phyloP scores from a whole-genome alignment of 2,113 vertebrate genomes.

The Syrrhaptes paradoxus region DNA sequence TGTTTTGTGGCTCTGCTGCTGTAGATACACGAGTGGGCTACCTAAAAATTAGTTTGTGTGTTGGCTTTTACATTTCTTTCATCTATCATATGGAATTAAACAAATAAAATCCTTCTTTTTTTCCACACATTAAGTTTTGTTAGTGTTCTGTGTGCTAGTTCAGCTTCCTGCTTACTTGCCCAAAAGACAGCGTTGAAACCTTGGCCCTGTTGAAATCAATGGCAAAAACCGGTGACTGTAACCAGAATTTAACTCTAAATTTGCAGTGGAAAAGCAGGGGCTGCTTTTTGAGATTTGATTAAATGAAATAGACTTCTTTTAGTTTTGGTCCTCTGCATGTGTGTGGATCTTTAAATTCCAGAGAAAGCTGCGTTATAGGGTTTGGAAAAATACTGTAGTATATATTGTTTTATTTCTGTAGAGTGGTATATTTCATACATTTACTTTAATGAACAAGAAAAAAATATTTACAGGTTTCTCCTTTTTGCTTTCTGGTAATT shows the following conservation, averaged over 20 bases:
- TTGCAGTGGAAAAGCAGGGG: not conserved
- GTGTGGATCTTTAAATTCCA: not conserved
- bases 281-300: not conserved
- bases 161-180: not conserved
- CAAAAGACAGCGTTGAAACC: not conserved
- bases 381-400: not conserved
- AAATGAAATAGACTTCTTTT: not conserved
- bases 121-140: not conserved
- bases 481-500: not conserved
- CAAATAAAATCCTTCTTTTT: not conserved
- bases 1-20: not conserved
- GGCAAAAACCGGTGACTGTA: not conserved
- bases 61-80: not conserved
- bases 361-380: not conserved
- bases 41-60: not conserved
- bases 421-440: not conserved
- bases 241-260: not conserved
- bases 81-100: not conserved
- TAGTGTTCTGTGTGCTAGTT: not conserved
- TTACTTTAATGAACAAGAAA: not conserved
- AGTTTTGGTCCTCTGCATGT: accelerated
- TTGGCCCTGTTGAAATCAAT: not conserved
- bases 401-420: not conserved
- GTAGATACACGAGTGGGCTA: not conserved
- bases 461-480: not conserved